These are phyloP conservation scores for Cacatua alba DNA, from an alignment of 2,113 vertebrate genomes.

Conservation along the genomic window DNA sequence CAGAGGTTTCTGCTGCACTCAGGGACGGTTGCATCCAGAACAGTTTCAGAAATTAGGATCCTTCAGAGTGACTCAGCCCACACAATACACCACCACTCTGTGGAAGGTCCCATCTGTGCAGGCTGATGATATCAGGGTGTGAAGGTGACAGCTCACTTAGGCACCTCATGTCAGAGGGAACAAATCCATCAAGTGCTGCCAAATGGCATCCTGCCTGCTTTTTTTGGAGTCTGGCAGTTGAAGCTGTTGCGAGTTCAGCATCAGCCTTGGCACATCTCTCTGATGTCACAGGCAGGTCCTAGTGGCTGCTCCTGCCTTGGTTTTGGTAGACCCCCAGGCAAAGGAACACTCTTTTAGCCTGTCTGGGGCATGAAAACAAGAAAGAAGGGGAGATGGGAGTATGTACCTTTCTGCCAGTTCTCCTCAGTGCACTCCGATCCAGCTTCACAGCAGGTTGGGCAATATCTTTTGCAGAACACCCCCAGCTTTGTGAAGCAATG, in stretches of 20 bases:
- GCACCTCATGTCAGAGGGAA: background rate
- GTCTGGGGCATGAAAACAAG: background rate
- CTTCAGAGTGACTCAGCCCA: background rate
- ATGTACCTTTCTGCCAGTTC: background rate
- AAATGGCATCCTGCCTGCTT: background rate
- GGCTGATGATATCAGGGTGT: background rate
- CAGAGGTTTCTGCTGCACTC: background rate
- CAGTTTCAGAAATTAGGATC: background rate
- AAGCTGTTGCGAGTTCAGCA: background rate
- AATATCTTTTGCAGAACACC: background rate
- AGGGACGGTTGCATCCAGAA: background rate
- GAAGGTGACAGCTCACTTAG: background rate
- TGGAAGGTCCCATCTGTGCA: slow-evolving; percentile 12
- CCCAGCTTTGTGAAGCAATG: background rate
- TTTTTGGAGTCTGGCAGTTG: background rate
- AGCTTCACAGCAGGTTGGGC: background rate
- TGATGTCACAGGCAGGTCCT: background rate
- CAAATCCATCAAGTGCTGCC: background rate
- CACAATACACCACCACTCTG: background rate
- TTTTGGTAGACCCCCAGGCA: background rate
- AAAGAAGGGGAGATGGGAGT: background rate
- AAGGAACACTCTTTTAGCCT: background rate
- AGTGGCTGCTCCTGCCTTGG: background rate
- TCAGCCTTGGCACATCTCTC: accelerated
- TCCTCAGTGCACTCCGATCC: background rate